Evolutionary conservation across 2,797 vertebrate genomes (phyloP).

Genomic region (Halcyon leucocephala): DNA sequence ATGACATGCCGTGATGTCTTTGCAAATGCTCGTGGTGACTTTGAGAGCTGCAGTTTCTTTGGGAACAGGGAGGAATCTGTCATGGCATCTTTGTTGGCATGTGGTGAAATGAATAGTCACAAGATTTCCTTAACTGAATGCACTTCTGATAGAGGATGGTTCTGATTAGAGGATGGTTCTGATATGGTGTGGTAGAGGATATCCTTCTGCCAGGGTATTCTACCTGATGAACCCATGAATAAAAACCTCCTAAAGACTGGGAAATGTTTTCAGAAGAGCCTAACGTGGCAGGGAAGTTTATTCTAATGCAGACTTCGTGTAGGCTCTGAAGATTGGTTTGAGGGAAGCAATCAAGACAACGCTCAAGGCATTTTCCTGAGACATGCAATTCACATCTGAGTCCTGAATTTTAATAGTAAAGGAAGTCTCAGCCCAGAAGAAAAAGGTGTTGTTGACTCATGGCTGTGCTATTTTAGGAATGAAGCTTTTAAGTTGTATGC

Average conservation of each 20-base stretch:
- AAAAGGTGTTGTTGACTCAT: constrained; percentile 7
- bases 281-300: not conserved
- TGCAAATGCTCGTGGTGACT: not conserved
- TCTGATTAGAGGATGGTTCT: accelerated
- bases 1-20: accelerated
- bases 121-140: not conserved
- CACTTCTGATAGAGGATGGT: not conserved
- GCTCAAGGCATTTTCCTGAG: constrained; percentile 34
- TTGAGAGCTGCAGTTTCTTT: not conserved
- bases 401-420: constrained; percentile 56
- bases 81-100: not conserved
- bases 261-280: not conserved
- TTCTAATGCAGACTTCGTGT: not conserved
- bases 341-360: constrained; percentile 4
- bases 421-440: constrained; percentile 21
- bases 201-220: not conserved
- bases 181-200: accelerated
- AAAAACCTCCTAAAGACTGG: not conserved
- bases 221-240: not conserved
- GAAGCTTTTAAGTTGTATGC: not conserved
- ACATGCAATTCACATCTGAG: not conserved
- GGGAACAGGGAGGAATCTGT: not conserved
- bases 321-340: not conserved
- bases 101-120: not conserved
- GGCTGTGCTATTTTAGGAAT: constrained; percentile 18